These are phyloP conservation scores for Syngnathoides biaculeatus DNA, from an alignment of 2,113 vertebrate genomes.

Conservation along the genomic window DNA sequence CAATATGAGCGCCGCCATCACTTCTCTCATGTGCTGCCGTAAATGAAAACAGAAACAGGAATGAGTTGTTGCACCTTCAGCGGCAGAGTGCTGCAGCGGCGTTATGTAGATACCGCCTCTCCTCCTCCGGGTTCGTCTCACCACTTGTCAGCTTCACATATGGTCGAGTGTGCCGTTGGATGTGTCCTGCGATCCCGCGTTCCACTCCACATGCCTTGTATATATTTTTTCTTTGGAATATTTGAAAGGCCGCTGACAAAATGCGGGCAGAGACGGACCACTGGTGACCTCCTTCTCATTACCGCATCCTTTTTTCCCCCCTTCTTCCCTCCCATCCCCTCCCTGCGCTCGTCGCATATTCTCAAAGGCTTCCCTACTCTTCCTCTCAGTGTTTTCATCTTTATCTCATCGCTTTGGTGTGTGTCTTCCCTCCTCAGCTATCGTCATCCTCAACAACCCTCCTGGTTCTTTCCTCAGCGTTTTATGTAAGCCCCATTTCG, in stretches of 20 bases:
- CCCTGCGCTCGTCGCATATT: constrained; percentile 25
- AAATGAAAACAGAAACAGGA: constrained; percentile 38
- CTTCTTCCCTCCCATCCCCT: not conserved
- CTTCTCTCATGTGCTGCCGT: constrained; percentile 10
- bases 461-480: constrained; percentile 19
- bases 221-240: constrained; percentile 54
- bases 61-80: constrained; percentile 20
- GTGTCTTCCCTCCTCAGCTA: constrained; percentile 34
- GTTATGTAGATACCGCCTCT: constrained; percentile 20
- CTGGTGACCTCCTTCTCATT: constrained; percentile 67
- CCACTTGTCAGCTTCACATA: constrained; percentile 42
- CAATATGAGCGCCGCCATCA: constrained; percentile 18
- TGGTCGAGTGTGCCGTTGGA: constrained; percentile 44
- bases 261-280: constrained; percentile 49
- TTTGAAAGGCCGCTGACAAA: constrained; percentile 59
- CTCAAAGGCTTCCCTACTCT: constrained; percentile 55
- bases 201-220: constrained; percentile 21
- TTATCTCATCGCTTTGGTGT: constrained; percentile 25
- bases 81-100: constrained; percentile 38
- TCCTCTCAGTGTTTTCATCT: constrained; percentile 41
- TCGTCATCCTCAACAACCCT: constrained; percentile 35
- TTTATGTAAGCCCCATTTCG: constrained; percentile 29
- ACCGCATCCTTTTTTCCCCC: constrained; percentile 12
- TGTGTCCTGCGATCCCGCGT: constrained; percentile 32
- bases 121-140: constrained; percentile 26